Evolutionary conservation across 2,113 vertebrate genomes (phyloP).

Genomic region (Larimichthys polyactis): DNA sequence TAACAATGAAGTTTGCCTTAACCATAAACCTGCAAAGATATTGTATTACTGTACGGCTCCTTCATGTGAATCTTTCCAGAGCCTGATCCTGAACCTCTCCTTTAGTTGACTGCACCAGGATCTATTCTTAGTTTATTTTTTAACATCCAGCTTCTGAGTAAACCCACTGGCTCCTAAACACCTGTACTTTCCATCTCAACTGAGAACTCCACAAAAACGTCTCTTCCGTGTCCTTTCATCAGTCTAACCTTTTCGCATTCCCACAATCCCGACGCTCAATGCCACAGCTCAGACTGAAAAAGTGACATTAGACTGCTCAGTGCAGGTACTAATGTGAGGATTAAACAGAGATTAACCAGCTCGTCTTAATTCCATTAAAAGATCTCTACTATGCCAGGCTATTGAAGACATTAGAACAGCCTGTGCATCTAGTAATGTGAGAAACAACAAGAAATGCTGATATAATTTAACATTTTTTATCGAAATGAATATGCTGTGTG

Average conservation of each 20-base stretch:
- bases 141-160: not conserved
- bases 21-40: constrained; percentile 1
- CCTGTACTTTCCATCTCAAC: not conserved
- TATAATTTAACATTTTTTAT: not conserved
- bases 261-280: constrained; percentile 2
- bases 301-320: constrained; percentile 53
- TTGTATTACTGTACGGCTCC: not conserved
- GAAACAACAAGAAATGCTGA: not conserved
- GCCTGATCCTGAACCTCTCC: not conserved
- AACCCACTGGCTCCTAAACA: not conserved
- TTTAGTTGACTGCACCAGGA: not conserved
- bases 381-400: not conserved
- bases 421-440: not conserved
- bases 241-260: constrained; percentile 20
- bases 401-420: constrained; percentile 11
- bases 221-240: not conserved
- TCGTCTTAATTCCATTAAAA: constrained; percentile 68
- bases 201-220: not conserved
- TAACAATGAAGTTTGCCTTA: constrained; percentile 6
- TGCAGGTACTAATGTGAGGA: constrained; percentile 63
- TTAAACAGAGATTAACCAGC: constrained; percentile 71
- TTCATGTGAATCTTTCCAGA: not conserved
- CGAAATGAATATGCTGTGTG: too few relatives aligned
- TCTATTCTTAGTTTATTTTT: not conserved
- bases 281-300: constrained; percentile 38